Base-by-base conservation (phyloP, 2,113 vertebrate genomes). In the Polypterus senegalus region DNA sequence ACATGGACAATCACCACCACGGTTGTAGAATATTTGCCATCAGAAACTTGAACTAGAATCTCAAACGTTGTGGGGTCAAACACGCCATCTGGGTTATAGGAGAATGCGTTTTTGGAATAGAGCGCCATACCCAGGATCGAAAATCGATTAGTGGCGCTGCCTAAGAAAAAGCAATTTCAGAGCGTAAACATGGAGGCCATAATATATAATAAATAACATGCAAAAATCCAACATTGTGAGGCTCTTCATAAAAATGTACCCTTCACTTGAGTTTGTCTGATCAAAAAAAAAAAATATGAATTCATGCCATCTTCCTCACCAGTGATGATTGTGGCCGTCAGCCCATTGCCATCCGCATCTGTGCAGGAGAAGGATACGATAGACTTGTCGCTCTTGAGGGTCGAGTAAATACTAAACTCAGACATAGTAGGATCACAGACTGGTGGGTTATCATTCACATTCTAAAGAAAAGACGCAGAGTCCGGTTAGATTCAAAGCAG, bases 331-430 rank as follows among this genome's bases (percentile, higher is more conserved):
- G 63, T 68, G 9, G 63, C 66, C 5, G 63, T 60, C 4, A 70
- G 63, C 4, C 1, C 5, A 8, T 68, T 54, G 7, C 49, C 4
- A 48, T 68, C 66, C 9, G 4, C 44, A 47, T 68, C 66, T 2
- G 51, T 60, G 57, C 65, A 67, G 60, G 47, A 55, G 51, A 71
- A 55, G 4, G 49, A 60, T 46, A 67, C 47, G 47, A 71, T 61
- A 7, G 62, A 43, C 8, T 57, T 49, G 7, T 27, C 4, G 3
- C 44, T 10, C 6, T 58, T 48, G 6, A 52, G 61, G 5, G 66
- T 71, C 49, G 70, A 69, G 62, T 63, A 72, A 9, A 72, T 69
- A 43, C 49, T 61, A 44, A 63, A 63, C 57, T 60, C 57, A 6
- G 63, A 67, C 7, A 58, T 59, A 57, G 69, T 6, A 8, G 63